Base-by-base conservation (phyloP, 2,797 vertebrate genomes). In the Pelobates cultripes region DNA sequence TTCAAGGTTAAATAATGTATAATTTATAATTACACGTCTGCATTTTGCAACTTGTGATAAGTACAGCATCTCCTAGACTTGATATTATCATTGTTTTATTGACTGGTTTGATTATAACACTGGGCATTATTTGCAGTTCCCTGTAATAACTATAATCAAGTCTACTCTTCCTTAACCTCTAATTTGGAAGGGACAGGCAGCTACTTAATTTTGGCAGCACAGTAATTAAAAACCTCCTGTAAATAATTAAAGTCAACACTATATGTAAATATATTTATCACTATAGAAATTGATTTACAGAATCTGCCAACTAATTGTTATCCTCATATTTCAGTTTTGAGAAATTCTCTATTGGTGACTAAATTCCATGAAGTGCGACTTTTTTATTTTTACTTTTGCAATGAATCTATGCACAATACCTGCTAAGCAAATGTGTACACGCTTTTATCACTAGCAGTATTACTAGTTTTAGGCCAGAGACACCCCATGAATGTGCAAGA, bases 131-230 rank as follows among this genome's bases (percentile, higher is more conserved):
- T 47, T 43, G 43, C 75, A 66, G 40, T 15, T 51, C 7, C 40
- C 14, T 73, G 0, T 73, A 80, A 80, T 80, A 73, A 73, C 70
- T 80, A 41, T 66, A 73, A 80, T 80, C 73, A 80, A 41, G 15
- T 9, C 47, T 72, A 45, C 8, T 6, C 41, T 55, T 17, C 45
- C 15, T 43, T 42, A n/a, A 80, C 47, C 40, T 45, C 17, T 17
- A 57, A 67, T 73, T 73, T 68, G 60, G 17, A 7, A 15, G 28
- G 63, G 77, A 47, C 69, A 51, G 55, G 43, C 43, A 43, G 42
- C 12, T 53, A 66, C 28, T 66, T 67, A 55, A 79, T 47, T 63
- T 28, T 40, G 4, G 4, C 45, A 68, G 8, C 45, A 4, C 13
- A 15, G 45, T 70, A 67, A 67, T 80, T 64, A 79, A 73, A 66